These are phyloP conservation scores for Hyles lineata DNA, from an alignment of 2,888 invertebrate species.

Conservation along the genomic window DNA sequence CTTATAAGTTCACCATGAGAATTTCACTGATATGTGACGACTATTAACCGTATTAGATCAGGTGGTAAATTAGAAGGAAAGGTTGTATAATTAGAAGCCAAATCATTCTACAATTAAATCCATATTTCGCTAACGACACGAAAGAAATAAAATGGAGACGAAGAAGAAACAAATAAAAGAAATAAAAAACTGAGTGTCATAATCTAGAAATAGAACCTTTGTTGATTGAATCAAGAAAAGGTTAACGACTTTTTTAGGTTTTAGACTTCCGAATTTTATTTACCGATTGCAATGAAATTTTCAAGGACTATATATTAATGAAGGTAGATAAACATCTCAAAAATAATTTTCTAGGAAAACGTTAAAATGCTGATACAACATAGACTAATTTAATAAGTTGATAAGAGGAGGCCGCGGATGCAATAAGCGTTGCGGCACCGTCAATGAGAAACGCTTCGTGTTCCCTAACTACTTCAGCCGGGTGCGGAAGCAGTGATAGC, in stretches of 20 bases:
- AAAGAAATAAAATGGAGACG: too few species aligned
- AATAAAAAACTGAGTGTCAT: too few species aligned
- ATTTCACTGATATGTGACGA: too few species aligned
- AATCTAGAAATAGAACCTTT: too few species aligned
- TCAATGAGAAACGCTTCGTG: slow-evolving; percentile 50
- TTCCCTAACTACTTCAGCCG: slow-evolving; percentile 46
- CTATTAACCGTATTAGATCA: too few species aligned
- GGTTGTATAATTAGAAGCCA: too few species aligned
- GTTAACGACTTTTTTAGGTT: not conserved
- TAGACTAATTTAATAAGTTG: slow-evolving; percentile 76
- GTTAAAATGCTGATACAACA: slow-evolving; percentile 67
- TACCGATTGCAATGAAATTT: not conserved
- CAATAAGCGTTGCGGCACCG: slow-evolving; percentile 65
- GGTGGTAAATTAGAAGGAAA: too few species aligned
- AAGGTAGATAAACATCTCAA: not conserved
- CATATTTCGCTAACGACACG: too few species aligned
- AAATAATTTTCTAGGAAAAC: not conserved
- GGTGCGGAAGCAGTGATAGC: slow-evolving; percentile 30
- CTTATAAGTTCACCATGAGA: too few species aligned
- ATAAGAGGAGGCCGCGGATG: slow-evolving; percentile 54
- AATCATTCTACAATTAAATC: too few species aligned
- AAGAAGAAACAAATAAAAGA: too few species aligned
- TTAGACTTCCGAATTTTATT: not conserved
- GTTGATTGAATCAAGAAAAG: not conserved
- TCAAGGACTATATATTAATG: not conserved